Evolutionary conservation across 1,140 invertebrate species (phyloP).

Genomic region (Mercenaria mercenaria): DNA sequence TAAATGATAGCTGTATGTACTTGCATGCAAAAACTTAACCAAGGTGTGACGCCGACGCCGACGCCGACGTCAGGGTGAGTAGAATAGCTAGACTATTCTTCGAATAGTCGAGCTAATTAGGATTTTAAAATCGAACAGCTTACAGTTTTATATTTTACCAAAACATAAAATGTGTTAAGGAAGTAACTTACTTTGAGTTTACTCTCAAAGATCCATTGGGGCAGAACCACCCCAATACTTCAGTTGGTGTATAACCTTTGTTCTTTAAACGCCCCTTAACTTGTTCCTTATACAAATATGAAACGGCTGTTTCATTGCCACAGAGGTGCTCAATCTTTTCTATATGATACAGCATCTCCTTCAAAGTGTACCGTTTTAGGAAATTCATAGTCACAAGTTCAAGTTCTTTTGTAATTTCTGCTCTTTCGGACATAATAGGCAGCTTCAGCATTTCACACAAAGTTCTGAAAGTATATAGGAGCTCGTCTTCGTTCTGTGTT

Average conservation of each 20-base stretch:
- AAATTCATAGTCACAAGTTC: background rate
- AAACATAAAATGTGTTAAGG: no score
- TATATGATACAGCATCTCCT: background rate
- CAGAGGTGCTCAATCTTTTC: background rate
- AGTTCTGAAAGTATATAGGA: background rate
- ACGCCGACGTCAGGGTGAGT: no score
- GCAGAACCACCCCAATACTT: background rate
- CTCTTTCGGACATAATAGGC: background rate
- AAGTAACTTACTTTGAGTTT: background rate
- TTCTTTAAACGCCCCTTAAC: background rate
- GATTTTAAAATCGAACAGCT: no score
- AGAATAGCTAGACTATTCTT: no score
- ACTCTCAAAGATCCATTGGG: background rate
- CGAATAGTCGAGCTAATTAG: no score
- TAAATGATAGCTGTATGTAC: no score
- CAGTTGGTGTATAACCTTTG: background rate
- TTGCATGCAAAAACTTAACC: no score
- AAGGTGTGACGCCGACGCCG: no score
- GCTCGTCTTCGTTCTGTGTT: background rate
- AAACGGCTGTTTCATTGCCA: background rate
- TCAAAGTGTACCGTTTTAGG: background rate
- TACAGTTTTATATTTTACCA: no score
- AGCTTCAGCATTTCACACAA: background rate
- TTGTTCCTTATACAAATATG: background rate
- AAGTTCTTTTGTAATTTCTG: background rate